Base-by-base conservation (phyloP, 2,113 vertebrate species). In the Plecotus auritus region DNA sequence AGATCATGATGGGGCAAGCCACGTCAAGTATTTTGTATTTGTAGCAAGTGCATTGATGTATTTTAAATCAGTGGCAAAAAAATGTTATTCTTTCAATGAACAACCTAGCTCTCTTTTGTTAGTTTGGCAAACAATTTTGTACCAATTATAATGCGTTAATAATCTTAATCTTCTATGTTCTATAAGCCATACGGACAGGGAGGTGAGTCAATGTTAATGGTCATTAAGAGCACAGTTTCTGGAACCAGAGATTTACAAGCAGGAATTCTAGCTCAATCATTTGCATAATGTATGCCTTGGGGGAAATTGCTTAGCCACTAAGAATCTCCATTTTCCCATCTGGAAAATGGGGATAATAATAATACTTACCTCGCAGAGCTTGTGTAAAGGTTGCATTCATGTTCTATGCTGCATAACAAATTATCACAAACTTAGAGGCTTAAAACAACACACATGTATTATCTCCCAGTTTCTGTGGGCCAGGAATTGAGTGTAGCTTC, bases 41-140 rank as follows among this genome's bases (percentile, higher is more conserved):
- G n/a, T 70, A 30, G 5, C 35, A 92, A 73, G 9, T 67, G 0
- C 67, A 16, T 14, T 32, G 40, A 47, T 32, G 5, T 17, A 30
- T 84, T 96, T 77, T 84, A 81, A 95, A 32, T 13, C 26, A 47
- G 2, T 9, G 40, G 37, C 4, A 0, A 2, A 69, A 40, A 47
- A 40, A 47, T 7, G 14, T 32, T 20, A 16, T 72, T 23, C 51
- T 89, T 28, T 85, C 40, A 10, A 4, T 72, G n/a, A 83, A 56
- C 1, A 49, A 1, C 18, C 32, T 66, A 4, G 1, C 17, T 93
- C 14, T 45, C 40, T 67, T 23, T n/a, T 51, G 22, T 40, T 45
- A 72, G n/a, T 90, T 89, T 59, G 35, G 11, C 28, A n/a, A 85
- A 67, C 72, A 90, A 40, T 42, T 90, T 85, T 77, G 77, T 90